phyloP scores from a whole-genome alignment of 2,888 invertebrate genomes.

The Ormyrus nitidulus region DNA sequence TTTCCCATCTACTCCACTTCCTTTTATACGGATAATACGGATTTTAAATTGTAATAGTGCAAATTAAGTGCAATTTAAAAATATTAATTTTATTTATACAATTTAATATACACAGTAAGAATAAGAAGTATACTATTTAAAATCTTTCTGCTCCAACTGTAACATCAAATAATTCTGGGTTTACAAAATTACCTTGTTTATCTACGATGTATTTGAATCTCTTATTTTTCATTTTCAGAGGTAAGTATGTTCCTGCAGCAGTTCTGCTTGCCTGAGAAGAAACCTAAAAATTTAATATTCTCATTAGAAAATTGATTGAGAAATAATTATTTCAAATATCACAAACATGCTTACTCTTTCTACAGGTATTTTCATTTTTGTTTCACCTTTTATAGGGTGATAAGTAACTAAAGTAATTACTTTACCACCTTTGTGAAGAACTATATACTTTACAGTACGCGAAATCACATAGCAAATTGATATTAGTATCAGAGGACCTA shows the following conservation, averaged over 20 bases:
- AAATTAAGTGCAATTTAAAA: constrained; percentile 3
- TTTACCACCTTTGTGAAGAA: constrained; percentile 57
- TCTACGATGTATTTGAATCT: constrained; percentile 57
- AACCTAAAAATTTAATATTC: constrained; percentile 15
- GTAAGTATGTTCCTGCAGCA: constrained; percentile 50
- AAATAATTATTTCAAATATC: not conserved
- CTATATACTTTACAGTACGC: constrained; percentile 53
- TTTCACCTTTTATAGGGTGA: constrained; percentile 51
- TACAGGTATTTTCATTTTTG: constrained; percentile 54
- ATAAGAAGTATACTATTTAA: not conserved
- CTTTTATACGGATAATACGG: not conserved
- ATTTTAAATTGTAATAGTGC: not conserved
- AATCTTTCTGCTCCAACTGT: constrained; percentile 57
- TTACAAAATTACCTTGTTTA: constrained; percentile 58
- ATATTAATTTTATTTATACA: constrained; percentile 40
- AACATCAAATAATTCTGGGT: constrained; percentile 62
- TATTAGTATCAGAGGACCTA: constrained; percentile 46
- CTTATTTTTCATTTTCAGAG: constrained; percentile 54
- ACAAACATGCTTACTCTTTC: constrained; percentile 52
- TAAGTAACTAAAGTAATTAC: constrained; percentile 54
- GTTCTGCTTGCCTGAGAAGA: constrained; percentile 57
- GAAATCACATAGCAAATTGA: constrained; percentile 34
- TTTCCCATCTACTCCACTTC: not conserved
- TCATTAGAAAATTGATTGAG: constrained; percentile 14
- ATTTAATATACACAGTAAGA: constrained; percentile 9